A percentile compares a stretch with the other conserved stretches of the same genome.
These are phyloP conservation scores for Tragelaphus oryx DNA, from an alignment of 2,797 vertebrate genomes.

Conservation along the genomic window DNA sequence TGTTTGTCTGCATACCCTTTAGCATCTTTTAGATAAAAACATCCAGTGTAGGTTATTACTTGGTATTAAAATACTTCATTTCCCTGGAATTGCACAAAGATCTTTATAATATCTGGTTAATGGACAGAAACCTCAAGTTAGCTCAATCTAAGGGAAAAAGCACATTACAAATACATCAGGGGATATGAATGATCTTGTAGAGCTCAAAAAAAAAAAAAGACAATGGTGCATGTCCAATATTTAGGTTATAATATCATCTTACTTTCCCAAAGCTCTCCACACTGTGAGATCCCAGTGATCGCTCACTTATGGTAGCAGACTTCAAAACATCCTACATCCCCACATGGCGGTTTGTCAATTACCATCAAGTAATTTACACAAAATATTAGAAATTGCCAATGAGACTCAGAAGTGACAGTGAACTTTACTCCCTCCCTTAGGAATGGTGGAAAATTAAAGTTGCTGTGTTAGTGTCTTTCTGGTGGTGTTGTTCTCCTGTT, in stretches of 20 bases:
- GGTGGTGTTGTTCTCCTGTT: not conserved
- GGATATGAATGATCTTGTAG: not conserved
- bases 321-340: not conserved
- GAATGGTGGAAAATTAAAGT: not conserved
- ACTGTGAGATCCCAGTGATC: not conserved
- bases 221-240: not conserved
- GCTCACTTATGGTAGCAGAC: not conserved
- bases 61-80: conserved; percentile 26
- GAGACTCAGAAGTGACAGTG: not conserved
- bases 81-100: not conserved
- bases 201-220: not conserved
- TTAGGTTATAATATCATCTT: not conserved
- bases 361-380: not conserved
- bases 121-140: conserved; percentile 14
- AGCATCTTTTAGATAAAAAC: conserved; percentile 35
- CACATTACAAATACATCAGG: not conserved
- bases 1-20: not conserved
- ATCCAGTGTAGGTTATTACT: not conserved
- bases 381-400: not conserved
- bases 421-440: not conserved
- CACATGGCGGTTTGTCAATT: not conserved
- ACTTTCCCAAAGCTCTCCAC: not conserved
- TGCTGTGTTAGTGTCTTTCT: not conserved
- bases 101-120: conserved; percentile 41
- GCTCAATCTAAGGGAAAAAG: not conserved